Evolutionary conservation across 2,113 vertebrate species (phyloP).

Genomic region (Asarcornis scutulata): DNA sequence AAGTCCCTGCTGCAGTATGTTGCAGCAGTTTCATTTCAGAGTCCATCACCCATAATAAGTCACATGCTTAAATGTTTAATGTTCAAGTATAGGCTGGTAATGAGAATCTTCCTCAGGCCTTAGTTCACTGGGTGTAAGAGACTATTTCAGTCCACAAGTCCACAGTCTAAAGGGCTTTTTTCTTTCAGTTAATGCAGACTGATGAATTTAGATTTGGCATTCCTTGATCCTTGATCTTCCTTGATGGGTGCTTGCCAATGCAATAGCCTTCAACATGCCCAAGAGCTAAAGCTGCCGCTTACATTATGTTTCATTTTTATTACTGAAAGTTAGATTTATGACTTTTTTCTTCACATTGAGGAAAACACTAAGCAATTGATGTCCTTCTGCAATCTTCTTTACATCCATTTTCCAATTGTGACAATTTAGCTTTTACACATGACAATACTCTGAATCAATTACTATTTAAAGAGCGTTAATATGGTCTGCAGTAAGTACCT

Average conservation of each 20-base stretch:
- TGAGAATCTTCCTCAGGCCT: not conserved
- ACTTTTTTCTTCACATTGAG: not conserved
- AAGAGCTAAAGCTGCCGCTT: not conserved
- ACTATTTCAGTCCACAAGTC: not conserved
- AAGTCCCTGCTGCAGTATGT: no score
- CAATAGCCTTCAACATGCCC: not conserved
- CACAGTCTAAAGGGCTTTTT: rapidly evolving
- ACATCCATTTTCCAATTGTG: not conserved
- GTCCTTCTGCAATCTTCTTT: not conserved
- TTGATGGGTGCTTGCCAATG: not conserved
- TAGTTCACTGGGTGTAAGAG: not conserved
- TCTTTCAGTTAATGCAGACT: not conserved
- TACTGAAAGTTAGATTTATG: not conserved
- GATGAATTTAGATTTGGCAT: not conserved
- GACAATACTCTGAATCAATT: not conserved
- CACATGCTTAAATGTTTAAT: not conserved
- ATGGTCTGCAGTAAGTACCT: not conserved
- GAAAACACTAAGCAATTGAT: not conserved
- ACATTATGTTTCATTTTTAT: not conserved
- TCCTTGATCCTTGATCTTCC: not conserved
- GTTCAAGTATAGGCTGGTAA: rapidly evolving
- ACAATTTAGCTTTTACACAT: not conserved
- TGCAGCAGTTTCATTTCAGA: not conserved
- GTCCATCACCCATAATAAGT: not conserved
- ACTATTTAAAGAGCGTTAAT: not conserved